Base-by-base conservation (phyloP, 2,888 invertebrate species). In the Odiellus spinosus region DNA sequence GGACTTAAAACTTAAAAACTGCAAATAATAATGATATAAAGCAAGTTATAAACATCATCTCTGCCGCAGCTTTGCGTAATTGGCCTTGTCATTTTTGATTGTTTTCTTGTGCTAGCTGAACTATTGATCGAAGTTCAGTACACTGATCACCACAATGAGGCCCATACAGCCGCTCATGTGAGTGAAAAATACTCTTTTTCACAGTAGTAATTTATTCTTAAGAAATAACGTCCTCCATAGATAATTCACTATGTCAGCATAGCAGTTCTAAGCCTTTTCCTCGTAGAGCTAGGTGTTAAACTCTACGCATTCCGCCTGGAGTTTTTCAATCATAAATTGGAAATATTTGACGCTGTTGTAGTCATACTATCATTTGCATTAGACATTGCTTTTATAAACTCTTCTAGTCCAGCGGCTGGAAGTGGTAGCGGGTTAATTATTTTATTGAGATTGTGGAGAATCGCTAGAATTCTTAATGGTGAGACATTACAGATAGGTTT, bases 401-500 rank as follows among this genome's bases (percentile, higher is more conserved):
- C 48, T 11, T 55, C 61, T 1, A 58, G 61, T 38, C 17, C 15
- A 18, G 15, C 38, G 2, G 38, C 38, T 38, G 38, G 15, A 10
- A 38, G n/a, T n/a, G 66, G 65, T 21, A 50, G 61, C 19, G 66
- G 67, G 5, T 59, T 69, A 12, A 55, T 69, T 34, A 63, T 69
- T 47, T 56, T 67, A 6, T 58, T 69, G 4, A 55, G 69, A 46
- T 53, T 69, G 44, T 69, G 69, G 69, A 55, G 68, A 47, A 61
- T 68, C 4, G 62, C 64, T 12, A 58, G 67, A 40, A 65, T 69
- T 44, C 53, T 68, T 5, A 67, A 68, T 58, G 67, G 69, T 68
- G 56, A 55, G 58, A 47, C 19, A 20, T n/a, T 12, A 36, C n/a
- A n/a, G n/a, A n/a, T n/a, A n/a, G n/a, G n/a, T n/a, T n/a, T n/a